phyloP scores from a whole-genome alignment of 1,140 invertebrate genomes.

The Aphidius ervi region DNA sequence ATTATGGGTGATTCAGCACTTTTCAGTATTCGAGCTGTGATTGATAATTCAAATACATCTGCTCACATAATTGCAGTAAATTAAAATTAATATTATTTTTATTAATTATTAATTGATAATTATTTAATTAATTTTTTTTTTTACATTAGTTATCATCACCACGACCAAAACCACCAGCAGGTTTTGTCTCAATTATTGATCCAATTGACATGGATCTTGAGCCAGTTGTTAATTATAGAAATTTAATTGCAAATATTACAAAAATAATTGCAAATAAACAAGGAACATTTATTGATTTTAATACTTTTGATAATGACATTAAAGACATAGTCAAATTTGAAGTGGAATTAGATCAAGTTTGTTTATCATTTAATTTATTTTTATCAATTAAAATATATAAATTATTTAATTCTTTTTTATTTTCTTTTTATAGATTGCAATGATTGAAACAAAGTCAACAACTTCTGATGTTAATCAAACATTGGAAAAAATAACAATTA shows the following conservation, averaged over 20 bases:
- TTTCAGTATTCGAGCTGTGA: no score
- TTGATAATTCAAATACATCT: no score
- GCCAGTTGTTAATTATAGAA: slow-evolving; percentile 2
- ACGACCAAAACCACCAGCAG: background rate
- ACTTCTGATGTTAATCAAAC: background rate
- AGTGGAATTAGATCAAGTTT: slow-evolving; percentile 8
- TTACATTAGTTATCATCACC: background rate
- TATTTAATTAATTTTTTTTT: no score
- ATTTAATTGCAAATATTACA: background rate
- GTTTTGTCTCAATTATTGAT: background rate
- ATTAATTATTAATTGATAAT: no score
- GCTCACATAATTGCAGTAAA: no score
- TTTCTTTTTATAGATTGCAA: background rate
- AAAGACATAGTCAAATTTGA: slow-evolving; percentile 13
- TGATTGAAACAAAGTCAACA: background rate
- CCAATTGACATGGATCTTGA: background rate
- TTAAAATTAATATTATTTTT: no score
- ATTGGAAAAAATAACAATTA: background rate
- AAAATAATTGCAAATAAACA: slow-evolving; percentile 8
- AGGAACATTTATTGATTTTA: background rate
- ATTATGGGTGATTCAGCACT: no score
- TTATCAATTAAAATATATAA: no score
- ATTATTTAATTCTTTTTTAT: background rate
- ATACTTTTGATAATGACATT: slow-evolving; percentile 4
- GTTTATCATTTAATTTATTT: background rate